Percentiles rank a stretch among this genome's conserved stretches.
phyloP scores from a whole-genome alignment of 2,888 invertebrate genomes.

The Harpalus rufipes region DNA sequence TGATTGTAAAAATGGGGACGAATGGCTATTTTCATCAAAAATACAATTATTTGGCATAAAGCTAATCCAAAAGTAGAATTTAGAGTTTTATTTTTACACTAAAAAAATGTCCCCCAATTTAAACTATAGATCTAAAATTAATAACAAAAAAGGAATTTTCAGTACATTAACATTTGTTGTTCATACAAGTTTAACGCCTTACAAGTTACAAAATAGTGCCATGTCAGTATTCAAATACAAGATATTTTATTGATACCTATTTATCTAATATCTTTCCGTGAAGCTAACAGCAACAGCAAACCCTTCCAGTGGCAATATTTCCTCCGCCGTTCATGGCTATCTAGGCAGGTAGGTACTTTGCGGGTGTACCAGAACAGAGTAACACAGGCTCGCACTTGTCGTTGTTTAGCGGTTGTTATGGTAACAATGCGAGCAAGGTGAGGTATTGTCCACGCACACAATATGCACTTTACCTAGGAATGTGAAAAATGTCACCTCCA shows the following conservation, averaged over 20 bases:
- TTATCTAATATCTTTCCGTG: not conserved
- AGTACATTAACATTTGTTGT: not conserved
- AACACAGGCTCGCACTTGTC: conserved; percentile 59
- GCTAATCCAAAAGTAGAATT: no score
- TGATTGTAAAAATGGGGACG: no score
- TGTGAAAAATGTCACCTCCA: conserved; percentile 65
- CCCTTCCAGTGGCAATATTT: conserved; percentile 9
- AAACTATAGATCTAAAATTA: no score
- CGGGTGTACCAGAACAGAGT: conserved; percentile 21
- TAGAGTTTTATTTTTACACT: no score
- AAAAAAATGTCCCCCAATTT: no score
- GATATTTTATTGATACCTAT: conserved; percentile 4
- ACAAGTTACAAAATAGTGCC: not conserved
- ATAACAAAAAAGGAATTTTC: no score
- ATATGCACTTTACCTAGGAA: conserved; percentile 64
- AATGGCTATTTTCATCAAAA: no score
- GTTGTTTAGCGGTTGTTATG: conserved; percentile 66
- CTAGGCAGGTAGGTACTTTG: conserved; percentile 55
- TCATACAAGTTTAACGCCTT: not conserved
- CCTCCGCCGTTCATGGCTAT: conserved; percentile 46
- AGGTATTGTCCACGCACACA: conserved; percentile 63
- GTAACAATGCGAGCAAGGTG: conserved; percentile 64
- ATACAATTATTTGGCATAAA: no score
- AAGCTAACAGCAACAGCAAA: not conserved
- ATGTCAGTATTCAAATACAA: not conserved